Evolutionary conservation across 2,888 invertebrate species (phyloP), one percentile per base, ranked within the genome.

Genomic region (Gerosis bhagava): DNA sequence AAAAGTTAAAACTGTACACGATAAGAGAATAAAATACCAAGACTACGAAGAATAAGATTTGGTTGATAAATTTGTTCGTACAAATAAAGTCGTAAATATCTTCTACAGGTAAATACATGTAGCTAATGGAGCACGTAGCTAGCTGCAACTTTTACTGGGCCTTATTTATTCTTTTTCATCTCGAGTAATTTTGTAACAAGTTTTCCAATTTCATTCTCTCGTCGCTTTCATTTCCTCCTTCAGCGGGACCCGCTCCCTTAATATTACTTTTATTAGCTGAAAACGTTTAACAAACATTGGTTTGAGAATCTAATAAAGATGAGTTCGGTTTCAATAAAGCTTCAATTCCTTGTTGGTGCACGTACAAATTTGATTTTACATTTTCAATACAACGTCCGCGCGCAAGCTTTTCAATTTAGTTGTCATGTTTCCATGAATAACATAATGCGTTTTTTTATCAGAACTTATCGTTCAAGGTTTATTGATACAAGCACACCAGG

Each of bases 141-240:
- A 67, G 56, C 60, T 59, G 67, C 67, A 82, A 83, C 78, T 66
- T 83, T 79, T 74, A 67, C 71, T 69, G 73, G 65, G 67, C 70
- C 67, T 73, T 80, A 75, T 80, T 82, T 80, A 81, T 82, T 84
- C 66, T 81, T 74, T 82, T 82, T 81, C 81, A 76, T 81, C 76
- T 72, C 70, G 61, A 73, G 77, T 80, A 82, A 84, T 84, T 83
- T 75, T 73, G 77, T 83, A 83, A 83, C 86, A 87, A 87, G 86
- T 87, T 88, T 87, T 86, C 84, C 87, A 87, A 88, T 87, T 88
- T 87, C 82, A 80, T 83, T 84, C 81, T 83, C 79, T 83, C 76
- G 72, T 78, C 74, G 80, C 77, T 82, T 82, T 83, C 87, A 87
- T 88, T 87, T 88, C 84, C 86, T 84, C 77, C 67, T 69, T 74